These are phyloP conservation scores for Chaenocephalus aceratus DNA, from an alignment of 2,113 vertebrate species.

Conservation along the genomic window DNA sequence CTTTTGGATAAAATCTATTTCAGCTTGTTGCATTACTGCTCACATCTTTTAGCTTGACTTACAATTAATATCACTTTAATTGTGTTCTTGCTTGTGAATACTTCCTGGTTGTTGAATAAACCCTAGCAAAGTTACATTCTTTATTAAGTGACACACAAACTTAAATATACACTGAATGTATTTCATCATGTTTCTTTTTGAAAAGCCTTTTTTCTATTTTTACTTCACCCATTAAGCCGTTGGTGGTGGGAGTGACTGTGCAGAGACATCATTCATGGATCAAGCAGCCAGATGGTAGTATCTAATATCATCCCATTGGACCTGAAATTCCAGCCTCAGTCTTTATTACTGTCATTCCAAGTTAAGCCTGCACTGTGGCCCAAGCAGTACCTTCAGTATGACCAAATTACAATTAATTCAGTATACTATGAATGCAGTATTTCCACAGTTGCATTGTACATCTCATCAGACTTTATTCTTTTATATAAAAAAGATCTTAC, in stretches of 20 bases:
- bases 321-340: conserved; percentile 52
- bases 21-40: not conserved
- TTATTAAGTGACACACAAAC: not conserved
- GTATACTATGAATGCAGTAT: not conserved
- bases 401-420: conserved; percentile 17
- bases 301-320: conserved; percentile 64
- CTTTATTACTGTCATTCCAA: conserved; percentile 59
- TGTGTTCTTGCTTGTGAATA: conserved; percentile 31
- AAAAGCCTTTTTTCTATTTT: not conserved
- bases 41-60: not conserved
- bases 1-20: conserved; percentile 35
- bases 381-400: conserved; percentile 29
- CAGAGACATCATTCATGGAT: conserved; percentile 44
- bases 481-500: too few species aligned
- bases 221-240: conserved; percentile 7
- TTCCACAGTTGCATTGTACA: conserved; percentile 3
- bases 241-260: conserved; percentile 10
- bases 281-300: conserved; percentile 67
- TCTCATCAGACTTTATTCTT: too few species aligned
- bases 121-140: not conserved
- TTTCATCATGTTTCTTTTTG: not conserved
- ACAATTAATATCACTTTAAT: conserved; percentile 11
- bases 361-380: conserved; percentile 57
- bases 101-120: conserved; percentile 1
- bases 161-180: not conserved